Conservation (phyloP, 1,140 invertebrate species). For the Drosophila sechellia region DNA sequence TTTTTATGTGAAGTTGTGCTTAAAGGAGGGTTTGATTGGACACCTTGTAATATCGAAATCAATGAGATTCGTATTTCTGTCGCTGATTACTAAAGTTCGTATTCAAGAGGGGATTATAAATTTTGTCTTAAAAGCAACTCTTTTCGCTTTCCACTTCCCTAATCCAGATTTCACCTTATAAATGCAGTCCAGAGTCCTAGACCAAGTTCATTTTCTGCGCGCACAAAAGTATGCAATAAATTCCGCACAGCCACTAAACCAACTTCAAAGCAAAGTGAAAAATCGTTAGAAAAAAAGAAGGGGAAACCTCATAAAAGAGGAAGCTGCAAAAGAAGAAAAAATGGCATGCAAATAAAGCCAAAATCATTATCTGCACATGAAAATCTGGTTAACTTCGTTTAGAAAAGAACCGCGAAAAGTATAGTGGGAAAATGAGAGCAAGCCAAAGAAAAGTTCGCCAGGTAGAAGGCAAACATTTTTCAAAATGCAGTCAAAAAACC, state of each 20-base stretch:
- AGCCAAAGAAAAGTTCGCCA: constrained; percentile 26
- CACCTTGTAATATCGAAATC: not conserved
- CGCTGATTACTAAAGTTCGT: constrained; percentile 1
- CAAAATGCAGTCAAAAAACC: constrained; percentile 74
- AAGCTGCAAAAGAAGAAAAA: constrained; percentile 17
- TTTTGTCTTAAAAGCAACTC: constrained; percentile 1
- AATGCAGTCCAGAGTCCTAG: constrained; percentile 9
- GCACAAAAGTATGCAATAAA: constrained; percentile 55
- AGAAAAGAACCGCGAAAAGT: constrained; percentile 22
- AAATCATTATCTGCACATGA: constrained; percentile 77
- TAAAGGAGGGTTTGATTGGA: not conserved
- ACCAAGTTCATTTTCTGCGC: constrained; percentile 45
- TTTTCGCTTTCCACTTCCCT: not conserved
- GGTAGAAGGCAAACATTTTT: constrained; percentile 65
- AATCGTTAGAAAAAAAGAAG: constrained; percentile 19
- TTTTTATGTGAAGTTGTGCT: not conserved
- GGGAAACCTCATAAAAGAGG: constrained; percentile 18
- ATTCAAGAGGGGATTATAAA: constrained; percentile 35
- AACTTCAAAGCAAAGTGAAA: constrained; percentile 28
- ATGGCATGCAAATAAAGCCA: constrained; percentile 70
- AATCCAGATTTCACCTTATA: constrained; percentile 7
- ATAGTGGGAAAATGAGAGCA: constrained; percentile 1
- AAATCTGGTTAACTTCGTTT: constrained; percentile 79
- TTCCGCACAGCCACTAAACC: constrained; percentile 42
- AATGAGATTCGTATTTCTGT: constrained; percentile 1